A percentile compares a stretch with the other conserved stretches of the same genome.
phyloP scores from a whole-genome alignment of 2,113 vertebrate genomes.

The Spheniscus mendiculus region DNA sequence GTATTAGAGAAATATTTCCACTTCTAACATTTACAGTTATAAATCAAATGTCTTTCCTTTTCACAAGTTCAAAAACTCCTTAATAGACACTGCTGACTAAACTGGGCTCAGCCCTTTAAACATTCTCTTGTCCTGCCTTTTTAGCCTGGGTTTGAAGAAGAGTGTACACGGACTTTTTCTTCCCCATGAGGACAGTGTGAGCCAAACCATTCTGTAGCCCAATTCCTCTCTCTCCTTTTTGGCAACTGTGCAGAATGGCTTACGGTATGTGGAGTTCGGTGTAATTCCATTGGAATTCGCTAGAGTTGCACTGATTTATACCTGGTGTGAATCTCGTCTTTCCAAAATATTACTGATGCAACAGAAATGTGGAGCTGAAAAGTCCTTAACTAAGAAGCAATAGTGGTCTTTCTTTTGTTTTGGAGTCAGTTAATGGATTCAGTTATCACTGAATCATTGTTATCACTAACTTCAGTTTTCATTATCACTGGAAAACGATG shows the following conservation, averaged over 20 bases:
- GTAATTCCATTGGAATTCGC: constrained; percentile 23
- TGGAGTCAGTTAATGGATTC: not conserved
- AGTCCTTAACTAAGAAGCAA: not conserved
- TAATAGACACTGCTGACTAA: not conserved
- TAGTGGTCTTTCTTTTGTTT: not conserved
- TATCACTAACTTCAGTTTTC: not conserved
- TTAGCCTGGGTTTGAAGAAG: not conserved
- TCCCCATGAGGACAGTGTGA: not conserved
- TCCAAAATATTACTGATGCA: constrained; percentile 4
- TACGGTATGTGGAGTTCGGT: not conserved
- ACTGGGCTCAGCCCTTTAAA: not conserved
- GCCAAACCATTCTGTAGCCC: not conserved
- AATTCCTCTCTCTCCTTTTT: constrained; percentile 3
- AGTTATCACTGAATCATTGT: not conserved
- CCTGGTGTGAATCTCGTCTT: not conserved
- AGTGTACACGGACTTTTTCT: not conserved
- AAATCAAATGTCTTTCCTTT: not conserved
- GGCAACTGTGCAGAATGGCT: not conserved
- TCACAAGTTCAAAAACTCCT: not conserved
- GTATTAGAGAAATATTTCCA: not conserved
- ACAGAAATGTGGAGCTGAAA: not conserved
- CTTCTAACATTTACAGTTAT: not conserved
- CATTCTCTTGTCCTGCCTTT: not conserved
- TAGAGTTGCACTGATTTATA: constrained; percentile 39
- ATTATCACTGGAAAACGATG: not conserved